Evolutionary conservation across 2,888 invertebrate species (phyloP).

Genomic region (Malthinus flaveolus): DNA sequence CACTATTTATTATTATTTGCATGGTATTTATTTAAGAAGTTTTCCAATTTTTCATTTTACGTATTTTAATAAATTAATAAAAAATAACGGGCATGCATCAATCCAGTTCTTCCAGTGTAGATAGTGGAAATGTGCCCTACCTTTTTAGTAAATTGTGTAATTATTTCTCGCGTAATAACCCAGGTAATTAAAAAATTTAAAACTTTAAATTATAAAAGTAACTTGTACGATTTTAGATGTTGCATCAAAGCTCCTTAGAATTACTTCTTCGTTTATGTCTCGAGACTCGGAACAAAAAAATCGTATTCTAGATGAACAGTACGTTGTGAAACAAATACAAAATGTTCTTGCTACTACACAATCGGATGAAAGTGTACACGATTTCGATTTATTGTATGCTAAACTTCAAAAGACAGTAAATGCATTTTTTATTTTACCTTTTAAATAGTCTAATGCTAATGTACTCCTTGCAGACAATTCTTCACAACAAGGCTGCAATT

Average conservation of each 20-base stretch:
- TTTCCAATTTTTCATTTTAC: neutral
- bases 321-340: conserved; percentile 34
- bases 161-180: conserved; percentile 45
- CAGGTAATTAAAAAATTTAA: conserved; percentile 22
- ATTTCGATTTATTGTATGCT: conserved; percentile 47
- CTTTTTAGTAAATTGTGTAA: conserved; percentile 46
- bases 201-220: neutral
- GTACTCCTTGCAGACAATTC: conserved; percentile 40
- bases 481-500: conserved; percentile 44
- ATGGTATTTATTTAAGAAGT: neutral
- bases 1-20: too few relatives aligned
- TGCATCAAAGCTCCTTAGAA: conserved; percentile 41
- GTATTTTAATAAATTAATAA: neutral
- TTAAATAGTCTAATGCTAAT: conserved; percentile 17
- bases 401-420: conserved; percentile 48
- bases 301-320: conserved; percentile 40
- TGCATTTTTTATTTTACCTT: neutral
- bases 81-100: conserved; percentile 27
- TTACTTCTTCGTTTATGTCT: conserved; percentile 42
- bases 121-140: conserved; percentile 28
- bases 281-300: conserved; percentile 40
- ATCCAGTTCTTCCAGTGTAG: conserved; percentile 21
- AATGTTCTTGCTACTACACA: conserved; percentile 34
- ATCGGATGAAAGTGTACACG: conserved; percentile 41
- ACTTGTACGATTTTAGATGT: conserved; percentile 37